Base-by-base conservation (phyloP, 2,888 invertebrate genomes). In the Andrena praecox region DNA sequence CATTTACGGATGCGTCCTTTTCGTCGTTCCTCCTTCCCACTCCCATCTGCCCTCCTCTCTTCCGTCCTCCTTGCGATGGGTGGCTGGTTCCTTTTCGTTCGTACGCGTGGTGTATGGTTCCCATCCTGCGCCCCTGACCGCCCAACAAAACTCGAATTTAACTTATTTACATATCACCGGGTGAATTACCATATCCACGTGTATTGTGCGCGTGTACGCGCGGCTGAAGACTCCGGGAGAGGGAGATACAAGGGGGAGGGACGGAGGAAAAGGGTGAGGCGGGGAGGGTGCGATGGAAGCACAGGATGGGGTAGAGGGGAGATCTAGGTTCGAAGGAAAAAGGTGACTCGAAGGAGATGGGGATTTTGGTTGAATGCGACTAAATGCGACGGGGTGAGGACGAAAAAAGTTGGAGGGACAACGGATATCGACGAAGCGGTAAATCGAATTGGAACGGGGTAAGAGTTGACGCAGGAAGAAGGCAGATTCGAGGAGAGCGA, bases 111-210 rank as follows among this genome's bases (percentile, higher is more conserved):
- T 56, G 84, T 88, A 90, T 83, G 87, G 91, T 93, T 93, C 93
- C 93, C 93, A 93, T 93, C 89, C 84, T 81, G 77, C 79, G 74
- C 78, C 77, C 78, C 56, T 56, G 63, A 82, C 76, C 80, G 88
- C 91, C 90, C 91, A 91, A 92, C 93, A 92, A 91, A 93, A 93
- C 93, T 93, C 91, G 92, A 93, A 93, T 93, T 92, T 91, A 93
- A 93, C 93, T 91, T 91, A 94, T 94, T 94, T 93, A 93, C 94
- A 94, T 94, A 93, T 93, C 92, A 91, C 86, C 81, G 90, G 90
- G 90, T 88, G 89, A 91, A 93, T 93, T 93, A 93, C 91, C 93
- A 93, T 93, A 93, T 91, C 88, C 90, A 87, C 91, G 90, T 81
- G 87, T 72, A 68, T 56, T 56, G 56, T 64, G 83, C 85, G 80